Conservation (phyloP, 2,888 invertebrate genomes). For the Scrobipalpa atriplicella region DNA sequence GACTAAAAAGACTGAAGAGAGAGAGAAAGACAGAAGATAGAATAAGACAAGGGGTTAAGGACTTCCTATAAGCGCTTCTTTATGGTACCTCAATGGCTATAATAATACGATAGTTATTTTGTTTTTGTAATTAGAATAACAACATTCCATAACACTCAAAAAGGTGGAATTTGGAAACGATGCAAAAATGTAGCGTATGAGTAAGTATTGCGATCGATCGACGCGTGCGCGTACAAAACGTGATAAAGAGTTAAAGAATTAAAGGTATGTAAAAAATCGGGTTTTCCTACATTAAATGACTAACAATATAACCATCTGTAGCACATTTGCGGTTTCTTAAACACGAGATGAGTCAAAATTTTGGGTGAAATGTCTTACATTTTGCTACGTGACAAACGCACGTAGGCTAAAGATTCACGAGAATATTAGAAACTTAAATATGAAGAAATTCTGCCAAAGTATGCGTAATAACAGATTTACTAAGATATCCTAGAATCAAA, state of each 20-base stretch:
- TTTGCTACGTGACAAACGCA: neutral
- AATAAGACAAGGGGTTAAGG: too few species aligned
- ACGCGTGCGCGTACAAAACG: neutral
- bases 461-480: too few species aligned
- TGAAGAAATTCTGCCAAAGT: too few species aligned
- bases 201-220: neutral
- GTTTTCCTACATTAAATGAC: slow-evolving; percentile 35
- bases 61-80: too few species aligned
- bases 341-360: slow-evolving; percentile 17
- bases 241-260: slow-evolving; percentile 36
- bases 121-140: neutral
- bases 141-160: neutral
- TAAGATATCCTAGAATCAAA: neutral
- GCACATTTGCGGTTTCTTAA: slow-evolving; percentile 16
- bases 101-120: too few species aligned
- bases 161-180: neutral
- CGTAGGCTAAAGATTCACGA: neutral
- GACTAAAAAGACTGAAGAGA: too few species aligned
- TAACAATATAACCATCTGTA: slow-evolving; percentile 38
- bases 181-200: slow-evolving; percentile 1
- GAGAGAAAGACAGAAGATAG: too few species aligned
- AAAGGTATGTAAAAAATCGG: slow-evolving; percentile 32
- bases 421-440: too few species aligned
- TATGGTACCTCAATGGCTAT: too few species aligned
- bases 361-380: slow-evolving; percentile 21